A percentile compares a stretch with the other conserved stretches of the same genome.
Evolutionary conservation across 1,140 invertebrate species (phyloP).

Genomic region (Megathymus violae): DNA sequence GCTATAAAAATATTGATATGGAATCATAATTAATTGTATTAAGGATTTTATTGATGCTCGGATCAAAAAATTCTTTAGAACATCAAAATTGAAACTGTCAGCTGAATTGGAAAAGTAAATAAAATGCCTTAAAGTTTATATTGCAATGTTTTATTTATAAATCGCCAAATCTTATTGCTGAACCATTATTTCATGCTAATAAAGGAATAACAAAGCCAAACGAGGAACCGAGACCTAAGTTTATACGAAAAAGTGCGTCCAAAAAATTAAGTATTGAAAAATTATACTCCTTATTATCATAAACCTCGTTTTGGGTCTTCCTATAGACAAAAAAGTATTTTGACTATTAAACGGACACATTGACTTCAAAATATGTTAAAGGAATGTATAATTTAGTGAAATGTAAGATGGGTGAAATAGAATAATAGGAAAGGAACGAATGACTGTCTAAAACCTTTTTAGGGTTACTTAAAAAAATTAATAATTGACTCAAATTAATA

Average conservation of each 20-base stretch:
- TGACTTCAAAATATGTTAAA: background rate
- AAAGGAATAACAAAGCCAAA: no score
- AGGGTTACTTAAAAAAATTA: background rate
- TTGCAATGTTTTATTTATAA: conserved; percentile 18
- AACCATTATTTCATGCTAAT: no score
- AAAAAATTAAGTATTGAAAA: no score
- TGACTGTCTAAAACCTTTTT: background rate
- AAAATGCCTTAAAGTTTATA: conserved; percentile 56
- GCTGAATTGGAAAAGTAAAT: conserved; percentile 65
- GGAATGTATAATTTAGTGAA: no score
- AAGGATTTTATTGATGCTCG: background rate
- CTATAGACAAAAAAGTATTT: background rate
- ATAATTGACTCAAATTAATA: no score
- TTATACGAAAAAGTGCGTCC: background rate
- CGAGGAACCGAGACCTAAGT: no score
- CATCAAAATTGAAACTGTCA: conserved; percentile 45
- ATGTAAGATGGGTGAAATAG: no score
- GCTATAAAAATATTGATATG: background rate
- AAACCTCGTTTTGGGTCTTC: background rate
- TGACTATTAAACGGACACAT: background rate
- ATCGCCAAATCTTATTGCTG: background rate
- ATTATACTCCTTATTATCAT: no score
- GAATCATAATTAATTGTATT: background rate
- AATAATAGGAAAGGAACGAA: no score
- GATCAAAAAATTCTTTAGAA: background rate